Percentiles rank a stretch among this genome's conserved stretches.
Conservation (phyloP, 2,797 vertebrate genomes). For the Natrix natrix region DNA sequence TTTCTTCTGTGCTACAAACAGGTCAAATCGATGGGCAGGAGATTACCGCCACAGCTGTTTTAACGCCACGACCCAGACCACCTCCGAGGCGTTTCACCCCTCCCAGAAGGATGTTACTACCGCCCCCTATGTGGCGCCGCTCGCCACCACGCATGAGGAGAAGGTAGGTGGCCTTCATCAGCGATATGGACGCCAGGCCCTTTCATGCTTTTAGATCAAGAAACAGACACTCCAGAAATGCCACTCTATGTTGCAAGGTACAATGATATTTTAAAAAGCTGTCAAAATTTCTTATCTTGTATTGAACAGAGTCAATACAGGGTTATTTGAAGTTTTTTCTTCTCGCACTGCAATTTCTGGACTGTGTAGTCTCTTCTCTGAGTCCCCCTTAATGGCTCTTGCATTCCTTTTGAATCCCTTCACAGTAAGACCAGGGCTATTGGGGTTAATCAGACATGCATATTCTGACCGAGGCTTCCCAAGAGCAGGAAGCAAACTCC, state of each 20-base stretch:
- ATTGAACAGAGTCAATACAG: not conserved
- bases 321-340: not conserved
- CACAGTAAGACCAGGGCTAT: not conserved
- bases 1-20: conserved; percentile 53
- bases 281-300: not conserved
- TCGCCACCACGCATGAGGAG: conserved; percentile 90
- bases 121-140: conserved; percentile 89
- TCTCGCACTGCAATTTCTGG: not conserved
- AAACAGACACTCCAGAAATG: not conserved
- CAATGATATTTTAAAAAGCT: not conserved
- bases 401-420: not conserved
- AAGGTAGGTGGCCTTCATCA: conserved; percentile 72
- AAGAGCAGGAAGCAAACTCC: too few relatives aligned
- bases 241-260: not conserved
- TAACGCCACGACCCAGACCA: conserved; percentile 80
- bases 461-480: too few relatives aligned
- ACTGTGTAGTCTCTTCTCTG: not conserved
- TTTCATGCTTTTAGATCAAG: not conserved
- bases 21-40: conserved; percentile 94
- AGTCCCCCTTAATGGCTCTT: not conserved
- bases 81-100: conserved; percentile 84
- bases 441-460: not conserved
- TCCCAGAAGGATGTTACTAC: conserved; percentile 88
- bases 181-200: not conserved
- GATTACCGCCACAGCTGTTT: conserved; percentile 88